Evolutionary conservation across 1,140 invertebrate genomes (phyloP).

Genomic region (Drosophila tani): DNA sequence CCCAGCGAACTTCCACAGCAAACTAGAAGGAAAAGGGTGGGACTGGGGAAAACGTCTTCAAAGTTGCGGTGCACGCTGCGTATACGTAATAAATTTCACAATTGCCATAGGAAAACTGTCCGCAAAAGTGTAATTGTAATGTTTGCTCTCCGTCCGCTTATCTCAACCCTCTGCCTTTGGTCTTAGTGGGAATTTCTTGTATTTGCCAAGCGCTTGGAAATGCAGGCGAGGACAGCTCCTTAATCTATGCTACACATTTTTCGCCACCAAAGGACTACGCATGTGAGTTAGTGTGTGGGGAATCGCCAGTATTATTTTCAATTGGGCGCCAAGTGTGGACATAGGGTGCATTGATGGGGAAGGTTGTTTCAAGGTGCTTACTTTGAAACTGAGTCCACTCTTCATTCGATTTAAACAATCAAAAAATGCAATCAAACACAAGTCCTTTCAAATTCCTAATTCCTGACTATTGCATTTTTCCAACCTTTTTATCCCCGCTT

Average conservation of each 20-base stretch:
- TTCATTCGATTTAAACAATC: conserved; percentile 10
- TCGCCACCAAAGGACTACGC: conserved; percentile 9
- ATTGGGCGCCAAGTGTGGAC: conserved; percentile 22
- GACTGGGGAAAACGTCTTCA: not conserved
- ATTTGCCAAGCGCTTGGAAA: conserved; percentile 61
- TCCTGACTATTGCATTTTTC: conserved; percentile 17
- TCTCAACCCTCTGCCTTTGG: conserved; percentile 29
- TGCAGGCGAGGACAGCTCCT: conserved; percentile 44
- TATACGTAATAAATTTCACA: conserved; percentile 61
- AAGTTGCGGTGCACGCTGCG: conserved; percentile 28
- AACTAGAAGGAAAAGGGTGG: not conserved
- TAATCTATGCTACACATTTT: conserved; percentile 53
- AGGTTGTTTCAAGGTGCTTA: conserved; percentile 49
- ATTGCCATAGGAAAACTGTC: conserved; percentile 58
- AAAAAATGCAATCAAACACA: conserved; percentile 1
- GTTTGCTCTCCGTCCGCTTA: conserved; percentile 47
- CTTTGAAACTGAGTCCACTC: conserved; percentile 6
- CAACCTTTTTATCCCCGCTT: not conserved
- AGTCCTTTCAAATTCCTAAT: not conserved
- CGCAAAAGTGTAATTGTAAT: conserved; percentile 67
- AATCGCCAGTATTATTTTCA: conserved; percentile 34
- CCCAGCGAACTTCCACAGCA: not conserved
- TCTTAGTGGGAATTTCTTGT: conserved; percentile 48
- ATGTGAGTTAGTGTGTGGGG: conserved; percentile 8
- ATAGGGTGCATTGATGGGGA: conserved; percentile 12